A percentile compares a stretch with the other conserved stretches of the same genome.
Evolutionary conservation across 2,888 invertebrate species (phyloP).

Genomic region (Thecocarcelia acutangulata): DNA sequence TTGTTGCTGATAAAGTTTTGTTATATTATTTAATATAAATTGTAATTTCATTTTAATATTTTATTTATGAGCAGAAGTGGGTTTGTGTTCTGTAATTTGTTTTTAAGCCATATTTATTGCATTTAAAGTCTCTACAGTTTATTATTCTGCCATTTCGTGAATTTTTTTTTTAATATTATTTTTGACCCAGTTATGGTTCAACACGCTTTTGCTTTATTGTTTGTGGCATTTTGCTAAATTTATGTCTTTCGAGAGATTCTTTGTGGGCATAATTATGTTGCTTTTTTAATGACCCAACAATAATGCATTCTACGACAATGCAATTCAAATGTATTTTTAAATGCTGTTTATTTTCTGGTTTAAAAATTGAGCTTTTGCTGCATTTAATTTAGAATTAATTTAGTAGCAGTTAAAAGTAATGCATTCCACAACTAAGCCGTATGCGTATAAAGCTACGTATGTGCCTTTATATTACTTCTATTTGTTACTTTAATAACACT

Average conservation of each 20-base stretch:
- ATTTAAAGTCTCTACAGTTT: constrained; percentile 55
- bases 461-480: too few species aligned
- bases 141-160: constrained; percentile 20
- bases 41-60: constrained; percentile 50
- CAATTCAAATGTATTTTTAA: background rate
- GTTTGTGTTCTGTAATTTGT: constrained; percentile 46
- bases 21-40: constrained; percentile 36
- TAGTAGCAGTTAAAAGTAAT: too few species aligned
- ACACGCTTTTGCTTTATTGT: constrained; percentile 32
- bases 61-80: constrained; percentile 28
- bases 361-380: background rate
- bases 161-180: constrained; percentile 18
- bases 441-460: too few species aligned
- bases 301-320: constrained; percentile 1
- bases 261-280: constrained; percentile 53
- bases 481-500: too few species aligned
- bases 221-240: constrained; percentile 56
- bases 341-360: background rate
- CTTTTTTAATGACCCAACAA: constrained; percentile 25
- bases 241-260: constrained; percentile 40
- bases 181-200: constrained; percentile 32
- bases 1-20: background rate
- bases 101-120: constrained; percentile 61
- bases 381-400: too few species aligned
- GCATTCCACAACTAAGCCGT: too few species aligned